Conservation (phyloP, 2,888 invertebrate species). For the Azorinus chamasolen region DNA sequence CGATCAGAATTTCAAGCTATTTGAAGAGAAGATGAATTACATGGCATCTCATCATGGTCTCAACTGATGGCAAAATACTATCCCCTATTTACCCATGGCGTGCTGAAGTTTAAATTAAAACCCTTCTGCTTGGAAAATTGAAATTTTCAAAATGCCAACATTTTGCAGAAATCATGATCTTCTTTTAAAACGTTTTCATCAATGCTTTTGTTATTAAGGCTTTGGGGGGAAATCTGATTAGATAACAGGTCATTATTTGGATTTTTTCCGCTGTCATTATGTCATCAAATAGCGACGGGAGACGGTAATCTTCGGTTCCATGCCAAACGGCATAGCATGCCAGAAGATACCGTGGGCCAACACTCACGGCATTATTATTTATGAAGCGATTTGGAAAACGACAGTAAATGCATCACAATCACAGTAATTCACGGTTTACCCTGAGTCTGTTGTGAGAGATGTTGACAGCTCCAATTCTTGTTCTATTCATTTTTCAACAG, state of each 20-base stretch:
- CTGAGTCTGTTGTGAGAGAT: not conserved
- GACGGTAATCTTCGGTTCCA: slow-evolving; percentile 15
- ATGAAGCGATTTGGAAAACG: not conserved
- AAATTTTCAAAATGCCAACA: not conserved
- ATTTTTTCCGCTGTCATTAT: slow-evolving; percentile 42
- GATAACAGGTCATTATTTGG: slow-evolving; percentile 15
- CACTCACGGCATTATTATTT: not conserved
- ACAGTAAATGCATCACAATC: slow-evolving; percentile 37
- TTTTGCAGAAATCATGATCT: no score
- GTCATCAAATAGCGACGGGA: slow-evolving; percentile 23
- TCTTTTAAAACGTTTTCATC: no score
- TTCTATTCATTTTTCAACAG: no score
- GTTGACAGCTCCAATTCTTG: no score
- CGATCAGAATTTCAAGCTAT: no score
- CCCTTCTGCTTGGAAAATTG: slow-evolving; percentile 2
- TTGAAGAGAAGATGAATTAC: no score
- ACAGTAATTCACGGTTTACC: slow-evolving; percentile 25
- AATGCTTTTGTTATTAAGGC: no score
- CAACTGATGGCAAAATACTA: no score
- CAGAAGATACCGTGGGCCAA: not conserved
- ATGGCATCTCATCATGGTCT: no score
- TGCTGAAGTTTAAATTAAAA: slow-evolving; percentile 11
- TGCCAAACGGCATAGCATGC: not conserved
- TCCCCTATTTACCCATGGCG: no score
- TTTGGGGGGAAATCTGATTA: not conserved